Evolutionary conservation across 1,140 invertebrate species (phyloP), one percentile per base, ranked within the genome.

Genomic region (Drosophila pandora): DNA sequence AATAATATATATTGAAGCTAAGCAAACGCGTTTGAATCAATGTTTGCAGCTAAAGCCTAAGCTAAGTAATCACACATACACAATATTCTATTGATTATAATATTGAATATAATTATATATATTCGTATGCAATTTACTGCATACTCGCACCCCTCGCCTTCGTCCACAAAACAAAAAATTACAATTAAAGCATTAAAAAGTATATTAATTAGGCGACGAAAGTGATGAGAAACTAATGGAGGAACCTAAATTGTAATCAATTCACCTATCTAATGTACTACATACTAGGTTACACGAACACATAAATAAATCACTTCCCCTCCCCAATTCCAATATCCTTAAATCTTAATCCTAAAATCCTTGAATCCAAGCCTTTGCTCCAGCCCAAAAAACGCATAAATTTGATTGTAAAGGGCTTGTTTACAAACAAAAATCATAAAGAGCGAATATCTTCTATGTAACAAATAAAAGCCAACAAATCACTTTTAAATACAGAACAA

Each of bases 201-300:
- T 23, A 25, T 28, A 57, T 17, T 28, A 59, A 49, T 8, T 43
- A 43, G 25, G 34, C 2, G 22, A 21, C 41, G 61, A 39, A 57
- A n/a, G 8, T 13, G 17, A 30, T 30, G 41, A 30, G 25, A 56
- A 69, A 56, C 65, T 55, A 67, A 76, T 67, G 68, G 54, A 69
- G 54, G 54, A 62, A 62, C 48, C 52, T 82, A 60, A 79, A 79
- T 50, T 83, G 53, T 84, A 84, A 76, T 75, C 75, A 74, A 83
- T 83, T 83, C 79, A 83, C 63, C 75, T 83, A 82, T 75, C 75
- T 82, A 73, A 76, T 73, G 43, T 76, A 73, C 49, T 69, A 69
- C 37, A 37, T 62, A 61, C 62, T 82, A 82, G 65, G 62, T 50
- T 39, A 79, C 69, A 77, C 54, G 43, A 41, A 60, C 71, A 68